Conservation (phyloP, 2,888 invertebrate genomes). For the Neoaliturus tenellus region DNA sequence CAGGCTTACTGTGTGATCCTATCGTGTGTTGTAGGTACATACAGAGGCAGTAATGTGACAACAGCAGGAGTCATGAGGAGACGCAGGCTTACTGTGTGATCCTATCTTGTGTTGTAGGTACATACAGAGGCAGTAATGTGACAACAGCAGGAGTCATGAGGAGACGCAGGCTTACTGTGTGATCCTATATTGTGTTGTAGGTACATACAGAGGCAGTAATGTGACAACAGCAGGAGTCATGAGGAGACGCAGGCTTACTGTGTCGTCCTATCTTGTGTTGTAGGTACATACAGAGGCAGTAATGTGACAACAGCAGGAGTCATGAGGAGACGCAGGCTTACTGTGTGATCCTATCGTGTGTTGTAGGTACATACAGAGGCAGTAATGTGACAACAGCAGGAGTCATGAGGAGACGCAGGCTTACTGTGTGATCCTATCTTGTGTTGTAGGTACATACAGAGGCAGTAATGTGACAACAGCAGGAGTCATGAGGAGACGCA, state of each 20-base stretch:
- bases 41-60: conserved; percentile 55
- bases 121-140: conserved; percentile 55
- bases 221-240: conserved; percentile 45
- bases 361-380: too few species aligned
- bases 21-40: background rate
- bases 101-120: too few species aligned
- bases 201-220: conserved; percentile 51
- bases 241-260: conserved; percentile 56
- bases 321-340: conserved; percentile 56
- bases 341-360: too few species aligned
- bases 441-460: background rate
- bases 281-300: too few species aligned
- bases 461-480: conserved; percentile 48
- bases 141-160: conserved; percentile 43
- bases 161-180: conserved; percentile 56
- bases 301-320: conserved; percentile 46
- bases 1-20: conserved; percentile 32
- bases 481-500: conserved; percentile 40
- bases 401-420: conserved; percentile 21
- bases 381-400: conserved; percentile 13
- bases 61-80: conserved; percentile 39
- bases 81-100: conserved; percentile 57
- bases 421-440: background rate
- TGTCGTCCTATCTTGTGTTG: too few species aligned
- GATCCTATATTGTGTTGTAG: too few species aligned